Evolutionary conservation across 2,888 invertebrate species (phyloP).

Genomic region (Caenorhabditis panamensis): DNA sequence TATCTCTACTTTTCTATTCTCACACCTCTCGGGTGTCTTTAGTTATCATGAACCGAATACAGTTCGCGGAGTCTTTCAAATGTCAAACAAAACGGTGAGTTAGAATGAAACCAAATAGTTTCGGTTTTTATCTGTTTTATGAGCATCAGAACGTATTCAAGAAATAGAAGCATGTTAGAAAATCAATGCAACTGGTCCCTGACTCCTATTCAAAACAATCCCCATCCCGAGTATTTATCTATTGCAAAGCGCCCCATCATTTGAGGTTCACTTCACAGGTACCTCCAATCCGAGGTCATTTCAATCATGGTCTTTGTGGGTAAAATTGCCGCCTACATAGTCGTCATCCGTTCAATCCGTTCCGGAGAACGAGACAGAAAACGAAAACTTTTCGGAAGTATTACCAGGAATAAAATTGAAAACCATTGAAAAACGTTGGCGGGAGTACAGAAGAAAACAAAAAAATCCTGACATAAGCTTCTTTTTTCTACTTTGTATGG

Average conservation of each 20-base stretch:
- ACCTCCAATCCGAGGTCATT: constrained; percentile 31
- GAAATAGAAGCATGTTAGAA: no score
- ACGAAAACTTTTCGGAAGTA: neutral
- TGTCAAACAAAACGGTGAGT: no score
- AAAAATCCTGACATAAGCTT: neutral
- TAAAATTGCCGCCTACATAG: constrained; percentile 17
- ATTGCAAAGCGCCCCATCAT: constrained; percentile 41
- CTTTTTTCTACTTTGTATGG: neutral
- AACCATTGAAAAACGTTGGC: neutral
- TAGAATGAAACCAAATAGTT: no score
- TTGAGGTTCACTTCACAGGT: constrained; percentile 28
- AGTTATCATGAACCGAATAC: no score
- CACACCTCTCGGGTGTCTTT: no score
- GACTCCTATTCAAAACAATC: constrained; percentile 7
- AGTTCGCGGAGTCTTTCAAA: no score
- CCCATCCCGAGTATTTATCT: constrained; percentile 26
- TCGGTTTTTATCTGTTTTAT: no score
- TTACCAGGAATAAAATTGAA: neutral
- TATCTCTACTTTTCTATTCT: no score
- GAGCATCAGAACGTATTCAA: no score
- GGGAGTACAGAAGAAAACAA: neutral
- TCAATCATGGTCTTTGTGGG: constrained; percentile 28
- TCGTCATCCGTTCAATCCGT: constrained; percentile 24
- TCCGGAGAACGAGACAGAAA: neutral
- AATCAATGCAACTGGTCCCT: no score